A percentile compares a stretch with the other conserved stretches of the same genome.
These are phyloP conservation scores for Hydractinia symbiolongicarpus DNA, from an alignment of 30 jellyfish, hydroid and myxozoan species.

Conservation along the genomic window DNA sequence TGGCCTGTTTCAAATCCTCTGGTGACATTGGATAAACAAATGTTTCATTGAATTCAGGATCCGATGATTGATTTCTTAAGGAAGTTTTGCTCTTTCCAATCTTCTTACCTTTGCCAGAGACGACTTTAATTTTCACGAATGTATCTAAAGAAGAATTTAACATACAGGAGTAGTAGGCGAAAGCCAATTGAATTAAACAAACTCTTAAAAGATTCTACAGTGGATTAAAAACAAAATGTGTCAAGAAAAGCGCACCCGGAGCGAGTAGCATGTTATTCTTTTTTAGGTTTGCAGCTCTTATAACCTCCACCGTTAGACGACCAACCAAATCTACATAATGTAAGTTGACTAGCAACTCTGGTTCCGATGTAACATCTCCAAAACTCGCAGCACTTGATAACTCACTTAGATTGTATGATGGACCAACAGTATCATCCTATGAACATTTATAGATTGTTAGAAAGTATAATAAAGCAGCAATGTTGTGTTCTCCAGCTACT, in stretches of 20 bases:
- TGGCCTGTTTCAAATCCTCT: constrained; percentile 56
- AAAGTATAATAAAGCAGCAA: too few relatives aligned
- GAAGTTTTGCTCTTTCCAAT: constrained; percentile 91
- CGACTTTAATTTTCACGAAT: constrained; percentile 77
- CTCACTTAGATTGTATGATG: background rate
- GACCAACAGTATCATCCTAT: constrained; percentile 23
- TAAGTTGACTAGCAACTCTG: constrained; percentile 52
- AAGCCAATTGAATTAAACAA: background rate
- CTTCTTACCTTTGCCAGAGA: constrained; percentile 66
- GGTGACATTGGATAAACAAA: constrained; percentile 86
- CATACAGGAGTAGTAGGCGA: background rate
- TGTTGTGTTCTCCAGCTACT: too few relatives aligned
- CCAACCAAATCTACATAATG: constrained; percentile 60
- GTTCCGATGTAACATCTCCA: constrained; percentile 9
- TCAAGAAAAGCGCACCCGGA: constrained; percentile 54
- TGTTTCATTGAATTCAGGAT: constrained; percentile 90
- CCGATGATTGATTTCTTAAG: constrained; percentile 52
- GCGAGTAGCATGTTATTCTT: constrained; percentile 60
- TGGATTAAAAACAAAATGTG: background rate
- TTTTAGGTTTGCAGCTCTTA: constrained; percentile 62
- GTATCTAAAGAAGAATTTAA: constrained; percentile 45
- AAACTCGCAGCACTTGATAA: background rate
- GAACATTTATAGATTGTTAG: too few relatives aligned
- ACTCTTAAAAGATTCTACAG: background rate
- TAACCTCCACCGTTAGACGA: constrained; percentile 51